phyloP scores from a whole-genome alignment of 2,797 vertebrate genomes.

The Molossus alvarezi region DNA sequence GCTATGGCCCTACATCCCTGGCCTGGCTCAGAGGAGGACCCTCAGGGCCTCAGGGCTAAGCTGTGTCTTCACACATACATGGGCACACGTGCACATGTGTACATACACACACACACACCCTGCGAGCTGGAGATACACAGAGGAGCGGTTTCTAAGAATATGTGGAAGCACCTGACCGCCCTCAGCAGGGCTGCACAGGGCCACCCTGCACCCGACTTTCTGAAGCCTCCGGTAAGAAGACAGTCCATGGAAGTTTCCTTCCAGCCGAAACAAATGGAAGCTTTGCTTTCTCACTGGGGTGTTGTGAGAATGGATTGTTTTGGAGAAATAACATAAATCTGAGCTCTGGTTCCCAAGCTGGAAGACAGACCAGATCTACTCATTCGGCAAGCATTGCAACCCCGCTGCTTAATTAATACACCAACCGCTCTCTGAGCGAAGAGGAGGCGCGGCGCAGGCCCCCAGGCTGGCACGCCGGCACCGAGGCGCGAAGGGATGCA shows the following conservation, averaged over 20 bases:
- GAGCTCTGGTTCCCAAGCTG: neutral
- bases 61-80: neutral
- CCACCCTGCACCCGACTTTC: neutral
- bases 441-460: neutral
- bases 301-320: slow-evolving; percentile 61
- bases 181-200: neutral
- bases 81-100: fast-evolving
- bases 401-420: slow-evolving; percentile 55
- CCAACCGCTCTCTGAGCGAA: neutral
- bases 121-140: neutral
- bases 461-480: neutral
- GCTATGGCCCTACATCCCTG: neutral
- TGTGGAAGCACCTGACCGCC: neutral
- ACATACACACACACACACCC: neutral
- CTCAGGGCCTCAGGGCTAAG: neutral
- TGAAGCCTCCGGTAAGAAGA: neutral
- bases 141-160: neutral
- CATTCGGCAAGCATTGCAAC: slow-evolving; percentile 41
- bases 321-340: slow-evolving; percentile 54
- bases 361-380: slow-evolving; percentile 16
- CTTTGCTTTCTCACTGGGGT: slow-evolving; percentile 44
- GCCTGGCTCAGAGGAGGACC: neutral
- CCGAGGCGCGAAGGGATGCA: fast-evolving
- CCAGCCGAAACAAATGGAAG: neutral
- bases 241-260: neutral